phyloP scores from a whole-genome alignment of 2,797 vertebrate species.

The Uromys caudimaculatus region DNA sequence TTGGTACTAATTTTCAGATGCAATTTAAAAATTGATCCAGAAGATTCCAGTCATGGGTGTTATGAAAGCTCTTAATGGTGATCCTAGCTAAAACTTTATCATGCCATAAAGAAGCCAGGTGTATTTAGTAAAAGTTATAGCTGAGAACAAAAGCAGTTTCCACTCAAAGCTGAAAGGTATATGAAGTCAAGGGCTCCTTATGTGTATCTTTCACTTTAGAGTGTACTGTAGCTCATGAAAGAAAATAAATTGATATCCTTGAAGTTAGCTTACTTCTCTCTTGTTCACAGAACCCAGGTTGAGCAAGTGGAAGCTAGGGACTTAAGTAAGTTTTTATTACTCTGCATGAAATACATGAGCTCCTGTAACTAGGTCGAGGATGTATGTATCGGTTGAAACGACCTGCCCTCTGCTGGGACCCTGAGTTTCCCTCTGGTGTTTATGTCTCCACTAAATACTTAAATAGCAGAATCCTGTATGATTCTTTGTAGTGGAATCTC shows the following conservation, averaged over 20 bases:
- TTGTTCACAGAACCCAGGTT: constrained; percentile 50
- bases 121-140: constrained; percentile 75
- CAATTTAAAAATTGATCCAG: constrained; percentile 80
- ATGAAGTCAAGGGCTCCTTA: constrained; percentile 50
- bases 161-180: constrained; percentile 65
- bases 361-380: constrained; percentile 12
- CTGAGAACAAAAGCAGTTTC: constrained; percentile 76
- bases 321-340: constrained; percentile 59
- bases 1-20: constrained; percentile 78
- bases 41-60: constrained; percentile 69
- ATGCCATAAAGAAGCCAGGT: constrained; percentile 67
- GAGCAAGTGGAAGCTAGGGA: constrained; percentile 55
- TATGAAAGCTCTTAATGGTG: constrained; percentile 77
- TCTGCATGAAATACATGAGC: constrained; percentile 29
- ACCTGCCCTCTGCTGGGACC: constrained; percentile 27
- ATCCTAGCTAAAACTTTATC: constrained; percentile 73
- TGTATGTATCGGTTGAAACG: neutral
- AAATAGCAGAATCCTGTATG: constrained; percentile 2
- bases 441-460: constrained; percentile 34
- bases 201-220: constrained; percentile 36
- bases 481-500: constrained; percentile 13
- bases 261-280: constrained; percentile 65
- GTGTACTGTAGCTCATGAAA: constrained; percentile 54
- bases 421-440: neutral
- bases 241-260: constrained; percentile 68